Evolutionary conservation across 2,113 vertebrate genomes (phyloP), one percentile per base, ranked within the genome.

Genomic region (Siniperca chuatsi): DNA sequence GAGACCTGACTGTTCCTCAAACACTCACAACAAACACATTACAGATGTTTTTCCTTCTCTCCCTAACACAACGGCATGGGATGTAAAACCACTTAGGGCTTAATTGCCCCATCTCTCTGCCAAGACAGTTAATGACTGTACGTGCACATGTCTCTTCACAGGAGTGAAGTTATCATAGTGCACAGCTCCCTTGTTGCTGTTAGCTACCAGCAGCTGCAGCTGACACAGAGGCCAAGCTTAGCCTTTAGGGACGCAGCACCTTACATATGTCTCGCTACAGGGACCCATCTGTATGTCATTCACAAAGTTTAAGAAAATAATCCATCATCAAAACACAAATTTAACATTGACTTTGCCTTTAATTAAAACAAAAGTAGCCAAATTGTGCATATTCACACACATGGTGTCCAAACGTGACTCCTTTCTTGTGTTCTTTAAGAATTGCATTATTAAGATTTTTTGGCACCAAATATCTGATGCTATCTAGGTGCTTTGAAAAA

Each of bases 161-260:
- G 78, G 65, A 79, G 76, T 4, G 42, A 44, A 55, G 80, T 4
- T 65, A 82, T 50, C 13, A 33, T 9, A 40, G 79, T 25, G 65
- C 62, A 21, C 62, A 6, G 57, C 78, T 85, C 74, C 65, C 55
- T 76, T 61, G 82, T 69, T 48, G 70, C 85, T 66, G 60, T 87
- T 68, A 70, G 77, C 81, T 78, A 79, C 87, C 40, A 48, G 80
- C 86, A 81, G 84, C 87, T 92, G 89, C 55, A 82, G 81, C 87
- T 87, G 88, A 90, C 92, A 91, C 78, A 35, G 84, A 83, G 86
- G 81, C 82, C 76, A 70, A 33, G 73, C 70, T 80, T 50, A 72
- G 81, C 81, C 86, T 79, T 67, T 10, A 61, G 86, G 79, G 91
- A 85, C 13, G 33, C 68, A 76, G 75, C 85, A 79, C 78, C 87